These are phyloP conservation scores for Synanthedon andrenaeformis DNA, from an alignment of 2,888 invertebrate species.

Conservation along the genomic window DNA sequence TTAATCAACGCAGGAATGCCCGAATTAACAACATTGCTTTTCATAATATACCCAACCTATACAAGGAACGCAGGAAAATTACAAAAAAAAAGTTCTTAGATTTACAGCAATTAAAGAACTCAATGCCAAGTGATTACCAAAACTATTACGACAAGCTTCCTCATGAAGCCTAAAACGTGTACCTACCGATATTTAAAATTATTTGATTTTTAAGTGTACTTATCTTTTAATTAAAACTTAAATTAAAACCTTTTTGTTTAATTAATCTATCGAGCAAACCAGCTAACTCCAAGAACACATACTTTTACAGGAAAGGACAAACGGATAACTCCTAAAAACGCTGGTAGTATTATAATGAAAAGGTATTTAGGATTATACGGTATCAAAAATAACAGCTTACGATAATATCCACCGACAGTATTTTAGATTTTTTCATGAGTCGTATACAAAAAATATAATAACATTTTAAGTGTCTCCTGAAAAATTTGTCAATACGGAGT, in stretches of 20 bases:
- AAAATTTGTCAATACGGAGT: too few relatives aligned
- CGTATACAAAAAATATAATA: too few relatives aligned
- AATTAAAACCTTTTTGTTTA: not conserved
- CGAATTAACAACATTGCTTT: too few relatives aligned
- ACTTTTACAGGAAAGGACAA: not conserved
- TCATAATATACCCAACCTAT: slow-evolving; percentile 3
- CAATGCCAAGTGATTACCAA: slow-evolving; percentile 3
- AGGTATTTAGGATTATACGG: too few relatives aligned
- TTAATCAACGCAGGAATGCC: slow-evolving; percentile 6
- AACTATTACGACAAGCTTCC: slow-evolving; percentile 3
- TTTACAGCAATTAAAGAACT: slow-evolving; percentile 4
- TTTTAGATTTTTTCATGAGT: too few relatives aligned
- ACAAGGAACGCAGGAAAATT: slow-evolving; percentile 5
- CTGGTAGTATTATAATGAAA: not conserved
- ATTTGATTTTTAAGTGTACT: not conserved
- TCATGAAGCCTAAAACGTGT: not conserved
- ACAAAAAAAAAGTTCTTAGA: slow-evolving; percentile 4
- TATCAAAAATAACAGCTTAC: not conserved
- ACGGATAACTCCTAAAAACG: not conserved
- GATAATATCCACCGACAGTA: too few relatives aligned
- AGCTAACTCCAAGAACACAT: not conserved
- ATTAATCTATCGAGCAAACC: not conserved
- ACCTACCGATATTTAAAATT: too few relatives aligned
- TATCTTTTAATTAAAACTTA: not conserved
- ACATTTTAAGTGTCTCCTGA: too few relatives aligned